Conservation (phyloP, 2,888 invertebrate genomes). For the Trisateles emortualis region DNA sequence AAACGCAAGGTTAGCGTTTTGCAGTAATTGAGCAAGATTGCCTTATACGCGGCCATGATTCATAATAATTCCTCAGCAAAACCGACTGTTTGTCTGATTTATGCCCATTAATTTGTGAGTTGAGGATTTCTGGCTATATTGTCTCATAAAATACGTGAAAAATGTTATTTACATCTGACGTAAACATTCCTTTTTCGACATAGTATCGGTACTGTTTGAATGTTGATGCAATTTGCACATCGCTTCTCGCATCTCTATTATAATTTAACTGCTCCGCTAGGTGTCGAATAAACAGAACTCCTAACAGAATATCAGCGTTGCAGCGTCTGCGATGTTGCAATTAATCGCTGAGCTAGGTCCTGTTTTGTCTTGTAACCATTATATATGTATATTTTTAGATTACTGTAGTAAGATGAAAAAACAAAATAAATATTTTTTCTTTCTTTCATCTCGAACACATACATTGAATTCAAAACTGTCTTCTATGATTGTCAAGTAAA, state of each 20-base stretch:
- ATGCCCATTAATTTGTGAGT: conserved; percentile 55
- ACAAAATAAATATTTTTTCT: too few relatives aligned
- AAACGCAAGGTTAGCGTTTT: conserved; percentile 62
- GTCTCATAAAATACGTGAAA: conserved; percentile 23
- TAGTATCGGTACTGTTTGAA: not conserved
- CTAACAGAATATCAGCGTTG: too few relatives aligned
- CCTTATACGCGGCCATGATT: conserved; percentile 67
- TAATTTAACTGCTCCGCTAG: too few relatives aligned
- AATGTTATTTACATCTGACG: conserved; percentile 11
- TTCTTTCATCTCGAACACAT: too few relatives aligned
- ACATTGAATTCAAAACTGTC: too few relatives aligned
- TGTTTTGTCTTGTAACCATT: too few relatives aligned
- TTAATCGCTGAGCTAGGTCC: too few relatives aligned
- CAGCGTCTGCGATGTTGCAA: too few relatives aligned
- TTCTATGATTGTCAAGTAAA: conserved; percentile 8
- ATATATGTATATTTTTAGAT: too few relatives aligned
- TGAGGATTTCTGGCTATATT: conserved; percentile 34
- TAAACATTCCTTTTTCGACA: conserved; percentile 12
- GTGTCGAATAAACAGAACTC: too few relatives aligned
- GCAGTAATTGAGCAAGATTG: conserved; percentile 76
- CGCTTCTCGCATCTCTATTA: not conserved
- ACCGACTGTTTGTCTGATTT: conserved; percentile 58
- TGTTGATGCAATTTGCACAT: not conserved
- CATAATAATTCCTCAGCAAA: conserved; percentile 62
- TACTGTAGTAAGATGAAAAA: too few relatives aligned